These are phyloP conservation scores for Scolopax rusticola DNA, from an alignment of 2,797 vertebrate species.

Conservation along the genomic window DNA sequence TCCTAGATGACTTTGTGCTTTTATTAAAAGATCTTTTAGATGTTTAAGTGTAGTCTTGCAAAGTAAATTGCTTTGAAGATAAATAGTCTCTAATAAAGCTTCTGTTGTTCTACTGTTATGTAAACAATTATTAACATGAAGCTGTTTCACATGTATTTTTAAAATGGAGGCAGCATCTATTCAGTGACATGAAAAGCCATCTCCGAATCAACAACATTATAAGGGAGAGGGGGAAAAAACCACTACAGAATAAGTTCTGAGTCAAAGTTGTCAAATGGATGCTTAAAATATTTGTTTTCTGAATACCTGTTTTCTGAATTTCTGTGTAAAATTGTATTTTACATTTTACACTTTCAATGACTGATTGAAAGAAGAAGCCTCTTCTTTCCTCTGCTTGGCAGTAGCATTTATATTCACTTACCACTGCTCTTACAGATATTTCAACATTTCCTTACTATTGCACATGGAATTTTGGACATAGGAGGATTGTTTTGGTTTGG, in stretches of 20 bases:
- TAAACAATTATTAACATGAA: neutral
- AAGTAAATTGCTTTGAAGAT: conserved; percentile 13
- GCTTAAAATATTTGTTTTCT: neutral
- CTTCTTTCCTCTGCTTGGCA: neutral
- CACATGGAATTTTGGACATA: neutral
- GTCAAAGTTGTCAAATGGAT: neutral
- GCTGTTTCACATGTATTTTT: neutral
- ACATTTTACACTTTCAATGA: neutral
- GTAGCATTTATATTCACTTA: neutral
- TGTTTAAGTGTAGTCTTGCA: neutral
- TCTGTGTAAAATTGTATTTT: neutral
- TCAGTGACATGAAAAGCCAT: neutral
- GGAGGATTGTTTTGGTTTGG: fast-evolving
- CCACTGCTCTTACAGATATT: neutral
- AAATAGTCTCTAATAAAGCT: neutral
- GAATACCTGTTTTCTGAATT: neutral
- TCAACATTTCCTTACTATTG: neutral
- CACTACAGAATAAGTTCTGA: neutral
- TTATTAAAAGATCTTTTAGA: neutral
- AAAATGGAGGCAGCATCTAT: neutral
- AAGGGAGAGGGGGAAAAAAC: fast-evolving
- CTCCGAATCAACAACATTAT: neutral
- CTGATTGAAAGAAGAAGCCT: neutral
- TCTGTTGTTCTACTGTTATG: neutral
- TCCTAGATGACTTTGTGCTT: neutral